phyloP scores from a whole-genome alignment of 2,113 vertebrate species.

The Psilopogon haemacephalus region DNA sequence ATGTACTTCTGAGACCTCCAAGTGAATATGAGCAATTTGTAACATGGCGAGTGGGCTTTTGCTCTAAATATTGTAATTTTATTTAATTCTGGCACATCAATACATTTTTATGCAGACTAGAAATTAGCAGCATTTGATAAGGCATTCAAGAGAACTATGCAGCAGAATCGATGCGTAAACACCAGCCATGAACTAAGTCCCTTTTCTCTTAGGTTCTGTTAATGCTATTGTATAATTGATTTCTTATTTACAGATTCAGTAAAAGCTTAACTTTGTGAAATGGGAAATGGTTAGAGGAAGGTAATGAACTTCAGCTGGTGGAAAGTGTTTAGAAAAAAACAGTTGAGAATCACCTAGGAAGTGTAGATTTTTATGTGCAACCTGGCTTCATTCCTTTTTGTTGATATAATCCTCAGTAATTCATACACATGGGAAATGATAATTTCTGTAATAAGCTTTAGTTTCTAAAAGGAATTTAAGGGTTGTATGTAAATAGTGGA shows the following conservation, averaged over 20 bases:
- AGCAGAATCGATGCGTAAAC: neutral
- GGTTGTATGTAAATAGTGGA: neutral
- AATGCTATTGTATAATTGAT: constrained; percentile 22
- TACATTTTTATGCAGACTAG: neutral
- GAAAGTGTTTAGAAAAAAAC: neutral
- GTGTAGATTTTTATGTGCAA: neutral
- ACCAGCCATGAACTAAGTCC: neutral
- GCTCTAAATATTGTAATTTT: neutral
- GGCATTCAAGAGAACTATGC: neutral
- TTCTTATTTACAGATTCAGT: constrained; percentile 25
- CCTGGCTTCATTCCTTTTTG: neutral
- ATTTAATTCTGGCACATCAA: constrained; percentile 22
- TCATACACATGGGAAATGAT: neutral
- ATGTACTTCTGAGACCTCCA: constrained; percentile 7
- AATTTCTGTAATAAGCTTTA: neutral
- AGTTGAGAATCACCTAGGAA: neutral
- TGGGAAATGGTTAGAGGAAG: neutral
- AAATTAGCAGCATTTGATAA: constrained; percentile 17
- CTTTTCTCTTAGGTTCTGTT: constrained; percentile 36
- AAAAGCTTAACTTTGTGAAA: constrained; percentile 5
- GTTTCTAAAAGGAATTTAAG: neutral
- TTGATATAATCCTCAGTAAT: neutral
- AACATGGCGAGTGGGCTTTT: neutral
- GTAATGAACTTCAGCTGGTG: neutral
- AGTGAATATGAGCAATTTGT: constrained; percentile 18